Evolutionary conservation across 2,888 invertebrate species (phyloP), one percentile per base, ranked within the genome.

Genomic region (Tetranychus piercei): DNA sequence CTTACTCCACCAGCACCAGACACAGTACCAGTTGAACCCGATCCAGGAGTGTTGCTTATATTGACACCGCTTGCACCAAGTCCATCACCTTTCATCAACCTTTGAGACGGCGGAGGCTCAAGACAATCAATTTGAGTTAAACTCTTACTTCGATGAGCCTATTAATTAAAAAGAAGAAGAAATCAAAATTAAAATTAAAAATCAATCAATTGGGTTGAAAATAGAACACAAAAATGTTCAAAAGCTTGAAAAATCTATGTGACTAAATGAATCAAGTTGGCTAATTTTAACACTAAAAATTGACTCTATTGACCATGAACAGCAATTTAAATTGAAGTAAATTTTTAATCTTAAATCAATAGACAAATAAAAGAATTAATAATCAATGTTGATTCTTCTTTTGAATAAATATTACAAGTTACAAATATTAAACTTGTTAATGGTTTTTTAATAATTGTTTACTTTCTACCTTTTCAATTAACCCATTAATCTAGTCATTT

Each of bases 121-220:
- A 71, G n/a, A 71, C 71, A 71, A 71, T 71, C 71, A 18, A 71
- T 71, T 71, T 44, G 71, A 18, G 71, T 71, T 20, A 71, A 71
- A 71, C 71, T 71, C 20, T 71, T 71, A 44, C 71, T 71, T 43
- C 71, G 71, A 71, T 71, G 44, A 34, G 71, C 71, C 71, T 71
- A 22, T 65, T 65, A 1, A n/a, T 4, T 6, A 1, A n/a, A 4
- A n/a, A 15, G 15, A 66, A 69, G 1, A 55, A 55, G 9, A 9
- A 55, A 55, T 55, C 55, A 55, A 55, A 55, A 15, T 55, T 55
- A 55, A 9, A 55, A 55, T 55, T 15, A 55, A 69, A 69, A 22
- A 22, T 22, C 9, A 22, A n/a, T 67, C 8, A 22, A 22, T 67
- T 67, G 67, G 2, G 1, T n/a, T n/a, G 7, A 65, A 0, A 9